Evolutionary conservation across 2,113 vertebrate species (phyloP).

Genomic region (Alexandromys fortis): DNA sequence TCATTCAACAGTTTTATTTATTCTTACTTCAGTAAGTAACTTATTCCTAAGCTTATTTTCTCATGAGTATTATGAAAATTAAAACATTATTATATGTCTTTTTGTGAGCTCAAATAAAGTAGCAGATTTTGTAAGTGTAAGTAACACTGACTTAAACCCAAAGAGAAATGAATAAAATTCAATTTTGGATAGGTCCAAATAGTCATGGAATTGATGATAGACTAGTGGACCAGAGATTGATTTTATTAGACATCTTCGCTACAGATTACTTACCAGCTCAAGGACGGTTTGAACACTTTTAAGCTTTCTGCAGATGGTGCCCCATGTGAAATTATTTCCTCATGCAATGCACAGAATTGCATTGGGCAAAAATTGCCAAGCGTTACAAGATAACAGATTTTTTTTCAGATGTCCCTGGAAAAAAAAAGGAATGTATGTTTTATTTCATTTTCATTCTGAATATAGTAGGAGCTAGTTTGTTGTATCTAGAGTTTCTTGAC

Average conservation of each 20-base stretch:
- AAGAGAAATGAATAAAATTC: conserved; percentile 48
- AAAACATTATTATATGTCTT: background rate
- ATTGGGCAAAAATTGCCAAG: conserved; percentile 4
- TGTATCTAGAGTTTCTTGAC: background rate
- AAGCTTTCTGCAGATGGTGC: conserved; percentile 19
- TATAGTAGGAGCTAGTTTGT: background rate
- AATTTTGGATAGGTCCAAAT: background rate
- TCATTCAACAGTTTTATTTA: background rate
- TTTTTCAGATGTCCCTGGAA: background rate
- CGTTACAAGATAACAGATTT: conserved; percentile 46
- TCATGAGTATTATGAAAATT: background rate
- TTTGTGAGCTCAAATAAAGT: background rate
- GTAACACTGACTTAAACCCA: background rate
- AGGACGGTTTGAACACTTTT: conserved; percentile 25
- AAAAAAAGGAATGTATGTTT: conserved; percentile 21
- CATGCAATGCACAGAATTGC: background rate
- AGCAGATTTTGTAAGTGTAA: background rate
- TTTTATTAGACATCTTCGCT: conserved; percentile 44
- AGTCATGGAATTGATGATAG: conserved; percentile 1
- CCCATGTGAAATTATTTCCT: conserved; percentile 34
- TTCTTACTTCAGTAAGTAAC: background rate
- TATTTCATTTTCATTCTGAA: background rate
- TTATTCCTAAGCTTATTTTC: background rate
- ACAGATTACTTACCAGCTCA: conserved; percentile 30
- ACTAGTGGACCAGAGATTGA: background rate